Base-by-base conservation (phyloP, 2,113 vertebrate genomes). In the Anhinga rufa region DNA sequence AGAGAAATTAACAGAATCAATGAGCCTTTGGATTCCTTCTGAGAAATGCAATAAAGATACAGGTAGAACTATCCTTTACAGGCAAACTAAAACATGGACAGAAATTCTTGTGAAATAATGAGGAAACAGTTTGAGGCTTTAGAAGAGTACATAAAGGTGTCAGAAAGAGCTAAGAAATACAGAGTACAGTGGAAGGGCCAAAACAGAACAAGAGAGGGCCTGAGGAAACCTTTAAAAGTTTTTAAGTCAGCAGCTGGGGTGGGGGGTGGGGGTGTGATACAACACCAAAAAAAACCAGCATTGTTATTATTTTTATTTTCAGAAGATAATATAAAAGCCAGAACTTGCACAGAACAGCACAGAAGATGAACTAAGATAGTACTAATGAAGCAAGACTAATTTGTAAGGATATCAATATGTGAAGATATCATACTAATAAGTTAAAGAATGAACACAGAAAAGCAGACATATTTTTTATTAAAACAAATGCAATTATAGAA, bases 401-500 rank as follows among this genome's bases (percentile, higher is more conserved):
- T 79, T 78, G 38, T 62, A 62, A 71, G 44, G 31, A 8, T 75
- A 74, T 51, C n/a, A 70, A 5, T 44, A 38, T 9, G 7, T 34
- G 58, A 80, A 83, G 58, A 88, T 90, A 83, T 54, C 25, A 28
- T 25, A 17, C 40, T n/a, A 80, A 31, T n/a, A 72, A 92, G 38
- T 75, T 87, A 78, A 90, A 92, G 81, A 89, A 75, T 8, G 21
- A 86, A 93, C 31, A 65, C 28, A 94, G 76, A 94, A 93, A 93
- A 51, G 31, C 46, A 88, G 81, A 38, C 38, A 34, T 58, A 72
- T 88, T 94, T 89, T 89, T 85, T 82, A 76, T 62, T 85, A 80
- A 94, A 96, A 95, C 54, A 85, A 40, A 40, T 40, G 24, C 44
- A 94, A 76, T 80, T 83, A 51, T 0, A 81, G 31, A 54, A 92